Conservation (phyloP, 2,113 vertebrate genomes). For the Calidris pygmaea region DNA sequence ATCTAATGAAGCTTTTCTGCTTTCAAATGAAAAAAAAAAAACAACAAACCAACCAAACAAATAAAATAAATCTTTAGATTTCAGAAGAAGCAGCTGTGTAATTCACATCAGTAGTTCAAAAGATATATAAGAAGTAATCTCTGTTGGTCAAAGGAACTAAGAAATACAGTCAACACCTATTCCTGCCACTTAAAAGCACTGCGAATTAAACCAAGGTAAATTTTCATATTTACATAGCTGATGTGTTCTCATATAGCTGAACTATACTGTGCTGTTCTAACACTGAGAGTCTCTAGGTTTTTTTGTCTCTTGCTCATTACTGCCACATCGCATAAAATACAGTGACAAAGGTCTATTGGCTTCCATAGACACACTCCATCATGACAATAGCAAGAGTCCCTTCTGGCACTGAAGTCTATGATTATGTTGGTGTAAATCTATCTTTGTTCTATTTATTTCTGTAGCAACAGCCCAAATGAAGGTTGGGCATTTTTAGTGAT, state of each 20-base stretch:
- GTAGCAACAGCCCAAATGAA: background rate
- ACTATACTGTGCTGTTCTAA: background rate
- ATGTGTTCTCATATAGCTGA: background rate
- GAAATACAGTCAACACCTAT: background rate
- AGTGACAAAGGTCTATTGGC: background rate
- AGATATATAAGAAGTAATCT: background rate
- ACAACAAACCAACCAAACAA: background rate
- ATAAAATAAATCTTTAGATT: background rate
- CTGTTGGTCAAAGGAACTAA: background rate
- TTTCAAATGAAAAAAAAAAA: background rate
- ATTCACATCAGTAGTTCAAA: background rate
- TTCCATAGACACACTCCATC: background rate
- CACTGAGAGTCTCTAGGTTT: background rate
- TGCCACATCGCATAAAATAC: background rate
- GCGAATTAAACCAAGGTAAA: background rate
- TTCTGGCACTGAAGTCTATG: background rate
- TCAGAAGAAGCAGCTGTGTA: background rate
- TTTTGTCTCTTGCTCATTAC: background rate
- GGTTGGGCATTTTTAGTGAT: background rate
- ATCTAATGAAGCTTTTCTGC: background rate
- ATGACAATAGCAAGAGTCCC: background rate
- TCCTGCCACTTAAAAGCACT: background rate
- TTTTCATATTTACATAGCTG: background rate
- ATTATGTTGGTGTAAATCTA: background rate
- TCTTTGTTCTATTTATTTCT: conserved; percentile 30